Percentiles rank a stretch among this genome's conserved stretches.
Conservation (phyloP, 2,113 vertebrate species). For the Corynorhinus townsendii region DNA sequence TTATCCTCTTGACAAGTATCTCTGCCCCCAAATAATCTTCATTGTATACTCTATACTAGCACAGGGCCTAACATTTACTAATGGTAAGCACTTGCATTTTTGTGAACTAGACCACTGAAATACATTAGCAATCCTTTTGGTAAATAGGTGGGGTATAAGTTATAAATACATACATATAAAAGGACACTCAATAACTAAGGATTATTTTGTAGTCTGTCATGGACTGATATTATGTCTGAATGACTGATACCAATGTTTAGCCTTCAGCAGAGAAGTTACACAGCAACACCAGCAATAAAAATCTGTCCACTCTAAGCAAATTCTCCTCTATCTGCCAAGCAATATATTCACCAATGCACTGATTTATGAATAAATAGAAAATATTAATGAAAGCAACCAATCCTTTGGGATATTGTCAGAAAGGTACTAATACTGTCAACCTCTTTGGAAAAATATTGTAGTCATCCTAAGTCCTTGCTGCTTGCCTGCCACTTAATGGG, state of each 20-base stretch:
- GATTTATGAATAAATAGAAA: background rate
- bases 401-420: constrained; percentile 1
- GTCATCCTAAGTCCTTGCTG: background rate
- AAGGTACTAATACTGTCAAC: background rate
- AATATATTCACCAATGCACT: background rate
- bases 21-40: background rate
- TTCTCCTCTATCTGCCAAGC: background rate
- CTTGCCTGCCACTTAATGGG: background rate
- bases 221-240: background rate
- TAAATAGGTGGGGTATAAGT: background rate
- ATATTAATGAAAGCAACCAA: constrained; percentile 27
- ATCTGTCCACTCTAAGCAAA: background rate
- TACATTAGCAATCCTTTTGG: background rate
- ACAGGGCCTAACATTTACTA: background rate
- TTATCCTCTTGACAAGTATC: background rate
- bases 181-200: background rate
- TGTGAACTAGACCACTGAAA: background rate
- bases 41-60: background rate
- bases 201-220: background rate
- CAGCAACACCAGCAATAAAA: background rate
- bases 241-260: background rate
- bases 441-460: background rate
- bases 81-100: background rate
- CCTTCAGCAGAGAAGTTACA: background rate
- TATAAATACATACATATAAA: background rate